A percentile compares a stretch with the other conserved stretches of the same genome.
Evolutionary conservation across 2,888 invertebrate genomes (phyloP).

Genomic region (Mactromeris polynyma): DNA sequence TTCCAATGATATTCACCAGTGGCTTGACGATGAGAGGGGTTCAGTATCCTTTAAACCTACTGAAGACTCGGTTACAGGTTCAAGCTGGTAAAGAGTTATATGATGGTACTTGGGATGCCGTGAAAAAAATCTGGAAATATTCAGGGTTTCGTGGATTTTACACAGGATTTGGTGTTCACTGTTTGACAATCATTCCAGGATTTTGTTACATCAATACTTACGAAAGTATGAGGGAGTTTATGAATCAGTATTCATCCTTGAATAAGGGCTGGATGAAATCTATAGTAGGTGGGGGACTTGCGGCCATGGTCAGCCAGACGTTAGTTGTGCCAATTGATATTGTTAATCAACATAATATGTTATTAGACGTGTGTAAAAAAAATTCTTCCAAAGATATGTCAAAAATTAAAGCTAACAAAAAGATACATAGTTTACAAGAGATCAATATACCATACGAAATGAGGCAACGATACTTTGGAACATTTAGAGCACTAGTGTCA

Average conservation of each 20-base stretch:
- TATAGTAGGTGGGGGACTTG: slow-evolving; percentile 94
- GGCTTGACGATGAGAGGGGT: slow-evolving; percentile 92
- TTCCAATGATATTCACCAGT: slow-evolving; percentile 96
- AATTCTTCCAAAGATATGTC: slow-evolving; percentile 20
- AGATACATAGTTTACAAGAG: slow-evolving; percentile 59
- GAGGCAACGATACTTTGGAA: slow-evolving; percentile 74
- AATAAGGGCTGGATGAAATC: slow-evolving; percentile 88
- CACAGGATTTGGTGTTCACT: slow-evolving; percentile 97
- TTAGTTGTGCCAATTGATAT: slow-evolving; percentile 99
- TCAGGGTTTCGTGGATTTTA: slow-evolving; percentile 95
- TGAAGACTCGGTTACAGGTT: slow-evolving; percentile 96
- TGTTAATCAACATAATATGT: slow-evolving; percentile 98
- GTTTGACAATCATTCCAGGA: slow-evolving; percentile 90
- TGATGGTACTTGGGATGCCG: slow-evolving; percentile 93
- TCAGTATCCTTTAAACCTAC: slow-evolving; percentile 96
- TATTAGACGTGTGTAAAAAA: slow-evolving; percentile 90
- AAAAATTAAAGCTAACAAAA: slow-evolving; percentile 46
- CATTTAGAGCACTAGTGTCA: slow-evolving; percentile 89
- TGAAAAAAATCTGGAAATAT: slow-evolving; percentile 93
- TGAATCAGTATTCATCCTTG: slow-evolving; percentile 90
- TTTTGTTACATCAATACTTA: slow-evolving; percentile 95
- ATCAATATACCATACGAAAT: slow-evolving; percentile 69
- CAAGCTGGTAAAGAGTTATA: slow-evolving; percentile 90
- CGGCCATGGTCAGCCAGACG: slow-evolving; percentile 97
- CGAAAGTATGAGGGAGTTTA: slow-evolving; percentile 94